Conservation (phyloP, 2,797 vertebrate species). For the Neopelma chrysocephalum region DNA sequence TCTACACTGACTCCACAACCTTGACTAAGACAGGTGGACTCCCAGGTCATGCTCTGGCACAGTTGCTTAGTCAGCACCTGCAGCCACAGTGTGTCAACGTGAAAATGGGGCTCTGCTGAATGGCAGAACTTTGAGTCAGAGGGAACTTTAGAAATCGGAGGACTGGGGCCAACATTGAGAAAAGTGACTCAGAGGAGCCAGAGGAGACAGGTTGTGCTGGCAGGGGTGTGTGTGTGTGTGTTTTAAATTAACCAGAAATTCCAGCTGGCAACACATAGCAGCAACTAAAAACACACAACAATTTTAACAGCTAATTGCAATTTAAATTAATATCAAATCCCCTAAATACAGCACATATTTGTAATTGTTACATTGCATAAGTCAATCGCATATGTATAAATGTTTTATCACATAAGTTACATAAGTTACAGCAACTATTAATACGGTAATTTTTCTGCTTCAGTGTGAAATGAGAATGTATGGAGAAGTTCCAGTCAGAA, state of each 20-base stretch:
- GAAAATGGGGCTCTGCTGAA: not conserved
- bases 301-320: not conserved
- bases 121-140: not conserved
- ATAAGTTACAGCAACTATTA: not conserved
- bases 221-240: accelerated
- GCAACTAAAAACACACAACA: not conserved
- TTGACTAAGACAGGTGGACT: not conserved
- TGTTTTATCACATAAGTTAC: not conserved
- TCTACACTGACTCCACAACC: not conserved
- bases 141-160: not conserved
- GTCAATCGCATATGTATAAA: not conserved
- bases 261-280: not conserved
- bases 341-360: not conserved
- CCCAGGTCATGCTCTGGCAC: not conserved
- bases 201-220: not conserved
- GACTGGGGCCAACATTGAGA: not conserved
- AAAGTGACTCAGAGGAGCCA: not conserved
- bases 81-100: accelerated
- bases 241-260: not conserved
- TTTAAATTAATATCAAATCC: not conserved
- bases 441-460: not conserved
- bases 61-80: not conserved
- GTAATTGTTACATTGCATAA: not conserved
- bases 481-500: not conserved
- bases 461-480: accelerated